A percentile compares a stretch with the other conserved stretches of the same genome.
These are phyloP conservation scores for Halictus ligatus DNA, from an alignment of 2,888 invertebrate species.

Conservation along the genomic window DNA sequence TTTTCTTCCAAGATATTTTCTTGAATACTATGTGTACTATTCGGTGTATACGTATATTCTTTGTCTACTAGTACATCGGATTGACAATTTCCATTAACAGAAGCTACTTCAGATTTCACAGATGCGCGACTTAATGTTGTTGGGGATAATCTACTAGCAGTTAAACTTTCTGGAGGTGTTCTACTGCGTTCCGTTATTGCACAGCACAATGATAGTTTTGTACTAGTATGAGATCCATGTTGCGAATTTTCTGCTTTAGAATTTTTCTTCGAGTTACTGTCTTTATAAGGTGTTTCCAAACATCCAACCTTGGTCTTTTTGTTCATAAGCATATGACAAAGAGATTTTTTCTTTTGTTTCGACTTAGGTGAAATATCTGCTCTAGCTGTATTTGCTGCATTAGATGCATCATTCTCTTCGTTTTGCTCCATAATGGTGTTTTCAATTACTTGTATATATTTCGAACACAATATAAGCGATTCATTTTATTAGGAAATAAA, in stretches of 20 bases:
- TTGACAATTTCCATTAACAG: conserved; percentile 75
- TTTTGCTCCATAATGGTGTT: conserved; percentile 75
- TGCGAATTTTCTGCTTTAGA: conserved; percentile 79
- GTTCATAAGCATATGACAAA: conserved; percentile 82
- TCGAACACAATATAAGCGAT: conserved; percentile 36
- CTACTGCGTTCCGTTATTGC: conserved; percentile 84
- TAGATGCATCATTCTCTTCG: conserved; percentile 69
- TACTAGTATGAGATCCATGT: conserved; percentile 80
- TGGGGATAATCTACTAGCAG: conserved; percentile 78
- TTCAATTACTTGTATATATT: conserved; percentile 29
- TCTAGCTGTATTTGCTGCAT: conserved; percentile 61
- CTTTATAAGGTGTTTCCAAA: conserved; percentile 77
- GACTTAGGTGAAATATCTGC: conserved; percentile 78
- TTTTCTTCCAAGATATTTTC: conserved; percentile 60
- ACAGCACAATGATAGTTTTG: conserved; percentile 83
- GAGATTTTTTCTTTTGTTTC: conserved; percentile 82
- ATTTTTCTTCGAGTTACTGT: conserved; percentile 74
- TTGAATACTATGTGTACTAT: conserved; percentile 28
- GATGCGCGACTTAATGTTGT: conserved; percentile 76
- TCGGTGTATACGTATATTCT: conserved; percentile 56
- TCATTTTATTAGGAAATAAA: conserved; percentile 28
- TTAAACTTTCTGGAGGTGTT: conserved; percentile 82
- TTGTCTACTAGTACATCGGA: conserved; percentile 70
- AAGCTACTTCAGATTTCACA: conserved; percentile 77
- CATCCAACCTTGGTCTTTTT: conserved; percentile 84